Evolutionary conservation across 30 jellyfish, hydroid and myxozoan species (phyloP).

Genomic region (Cassiopea xamachana): DNA sequence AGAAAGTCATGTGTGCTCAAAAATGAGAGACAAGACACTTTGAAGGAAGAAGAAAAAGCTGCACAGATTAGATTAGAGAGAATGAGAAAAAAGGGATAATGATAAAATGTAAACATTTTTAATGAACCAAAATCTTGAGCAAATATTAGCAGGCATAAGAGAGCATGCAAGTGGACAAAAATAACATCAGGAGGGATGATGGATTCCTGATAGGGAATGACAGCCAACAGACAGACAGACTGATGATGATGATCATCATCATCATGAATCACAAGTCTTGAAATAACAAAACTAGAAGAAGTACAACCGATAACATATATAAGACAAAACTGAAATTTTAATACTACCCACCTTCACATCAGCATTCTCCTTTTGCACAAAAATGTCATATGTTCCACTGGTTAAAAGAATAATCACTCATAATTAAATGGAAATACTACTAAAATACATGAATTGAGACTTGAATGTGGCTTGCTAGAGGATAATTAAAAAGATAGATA

Average conservation of each 20-base stretch:
- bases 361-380: constrained; percentile 80
- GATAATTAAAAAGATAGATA: too few species aligned
- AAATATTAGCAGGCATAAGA: neutral
- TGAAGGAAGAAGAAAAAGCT: neutral
- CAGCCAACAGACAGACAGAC: neutral
- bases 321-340: neutral
- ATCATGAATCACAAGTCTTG: too few species aligned
- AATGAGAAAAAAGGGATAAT: neutral
- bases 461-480: too few species aligned
- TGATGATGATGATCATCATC: too few species aligned
- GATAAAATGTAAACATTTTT: neutral
- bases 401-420: neutral
- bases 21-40: neutral
- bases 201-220: neutral
- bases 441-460: neutral
- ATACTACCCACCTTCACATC: constrained; percentile 79
- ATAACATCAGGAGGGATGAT: neutral
- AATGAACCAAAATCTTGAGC: neutral
- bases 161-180: neutral
- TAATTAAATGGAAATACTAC: neutral
- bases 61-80: neutral
- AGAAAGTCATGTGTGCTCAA: neutral
- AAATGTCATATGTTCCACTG: constrained; percentile 91
- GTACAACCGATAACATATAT: neutral
- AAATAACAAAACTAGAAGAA: neutral